Conservation (phyloP, 2,888 invertebrate species). For the Halictus quadricinctus region DNA sequence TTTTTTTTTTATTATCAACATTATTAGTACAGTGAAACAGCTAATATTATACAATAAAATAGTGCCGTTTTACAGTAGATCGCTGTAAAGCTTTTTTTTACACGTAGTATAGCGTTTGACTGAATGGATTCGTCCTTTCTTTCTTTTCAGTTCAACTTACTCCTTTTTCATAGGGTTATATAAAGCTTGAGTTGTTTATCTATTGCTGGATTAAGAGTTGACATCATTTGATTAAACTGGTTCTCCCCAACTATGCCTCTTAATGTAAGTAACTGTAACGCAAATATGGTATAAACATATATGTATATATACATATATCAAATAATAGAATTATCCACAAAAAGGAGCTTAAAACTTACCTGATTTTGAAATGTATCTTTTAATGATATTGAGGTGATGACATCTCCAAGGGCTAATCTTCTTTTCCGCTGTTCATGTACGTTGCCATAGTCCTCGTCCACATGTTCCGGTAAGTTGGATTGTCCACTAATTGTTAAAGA, state of each 20-base stretch:
- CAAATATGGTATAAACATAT: slow-evolving; percentile 45
- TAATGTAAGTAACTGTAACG: slow-evolving; percentile 87
- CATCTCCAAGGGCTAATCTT: slow-evolving; percentile 88
- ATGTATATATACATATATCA: not conserved
- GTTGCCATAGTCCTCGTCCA: slow-evolving; percentile 86
- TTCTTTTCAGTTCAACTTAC: slow-evolving; percentile 44
- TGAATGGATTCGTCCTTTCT: slow-evolving; percentile 45
- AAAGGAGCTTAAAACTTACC: slow-evolving; percentile 81
- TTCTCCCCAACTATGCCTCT: slow-evolving; percentile 90
- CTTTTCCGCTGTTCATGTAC: slow-evolving; percentile 90
- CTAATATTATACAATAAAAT: slow-evolving; percentile 79
- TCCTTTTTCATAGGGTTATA: slow-evolving; percentile 80
- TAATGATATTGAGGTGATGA: slow-evolving; percentile 91
- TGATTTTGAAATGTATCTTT: slow-evolving; percentile 89
- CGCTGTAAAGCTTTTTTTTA: slow-evolving; percentile 75
- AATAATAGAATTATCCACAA: not conserved
- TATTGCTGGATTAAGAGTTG: slow-evolving; percentile 89
- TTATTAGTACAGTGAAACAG: slow-evolving; percentile 79
- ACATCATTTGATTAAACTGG: slow-evolving; percentile 89
- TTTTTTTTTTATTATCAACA: slow-evolving; percentile 77
- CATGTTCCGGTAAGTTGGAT: slow-evolving; percentile 81
- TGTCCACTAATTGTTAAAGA: slow-evolving; percentile 82
- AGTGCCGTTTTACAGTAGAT: slow-evolving; percentile 77
- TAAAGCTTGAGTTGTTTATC: slow-evolving; percentile 88
- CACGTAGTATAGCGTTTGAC: slow-evolving; percentile 68